A percentile compares a stretch with the other conserved stretches of the same genome.
phyloP scores from a whole-genome alignment of 2,888 invertebrate species.

The Dorcus parallelipipedus region DNA sequence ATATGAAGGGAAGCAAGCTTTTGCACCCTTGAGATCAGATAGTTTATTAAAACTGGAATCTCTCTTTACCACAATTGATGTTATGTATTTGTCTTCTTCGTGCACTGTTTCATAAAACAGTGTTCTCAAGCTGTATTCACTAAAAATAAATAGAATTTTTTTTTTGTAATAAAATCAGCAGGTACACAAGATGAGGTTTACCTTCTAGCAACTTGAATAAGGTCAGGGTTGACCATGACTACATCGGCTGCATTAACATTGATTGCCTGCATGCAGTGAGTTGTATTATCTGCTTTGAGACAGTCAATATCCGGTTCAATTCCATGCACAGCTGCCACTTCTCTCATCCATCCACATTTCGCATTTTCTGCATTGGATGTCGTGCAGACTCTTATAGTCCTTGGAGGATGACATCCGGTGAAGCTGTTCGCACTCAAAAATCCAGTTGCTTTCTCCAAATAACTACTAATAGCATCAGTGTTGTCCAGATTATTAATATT shows the following conservation, averaged over 20 bases:
- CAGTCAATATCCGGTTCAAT: constrained; percentile 80
- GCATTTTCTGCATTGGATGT: constrained; percentile 65
- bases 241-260: constrained; percentile 65
- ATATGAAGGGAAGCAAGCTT: constrained; percentile 78
- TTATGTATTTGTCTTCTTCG: constrained; percentile 58
- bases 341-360: constrained; percentile 77
- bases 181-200: constrained; percentile 39
- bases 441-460: constrained; percentile 60
- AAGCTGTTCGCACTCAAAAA: constrained; percentile 65
- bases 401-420: constrained; percentile 65
- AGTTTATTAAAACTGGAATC: constrained; percentile 58
- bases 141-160: constrained; percentile 31
- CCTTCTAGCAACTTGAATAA: constrained; percentile 66
- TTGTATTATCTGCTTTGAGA: constrained; percentile 55
- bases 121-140: constrained; percentile 56
- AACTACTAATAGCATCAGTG: constrained; percentile 63
- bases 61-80: constrained; percentile 66
- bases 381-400: constrained; percentile 62
- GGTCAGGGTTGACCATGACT: constrained; percentile 68
- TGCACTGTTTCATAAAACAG: constrained; percentile 61
- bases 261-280: constrained; percentile 68
- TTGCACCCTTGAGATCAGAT: constrained; percentile 64
- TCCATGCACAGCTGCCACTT: constrained; percentile 71
- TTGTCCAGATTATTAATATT: constrained; percentile 56
- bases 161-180: too few species aligned